A percentile compares a stretch with the other conserved stretches of the same genome.
These are phyloP conservation scores for Champsocephalus gunnari DNA, from an alignment of 2,797 vertebrate genomes.

Conservation along the genomic window DNA sequence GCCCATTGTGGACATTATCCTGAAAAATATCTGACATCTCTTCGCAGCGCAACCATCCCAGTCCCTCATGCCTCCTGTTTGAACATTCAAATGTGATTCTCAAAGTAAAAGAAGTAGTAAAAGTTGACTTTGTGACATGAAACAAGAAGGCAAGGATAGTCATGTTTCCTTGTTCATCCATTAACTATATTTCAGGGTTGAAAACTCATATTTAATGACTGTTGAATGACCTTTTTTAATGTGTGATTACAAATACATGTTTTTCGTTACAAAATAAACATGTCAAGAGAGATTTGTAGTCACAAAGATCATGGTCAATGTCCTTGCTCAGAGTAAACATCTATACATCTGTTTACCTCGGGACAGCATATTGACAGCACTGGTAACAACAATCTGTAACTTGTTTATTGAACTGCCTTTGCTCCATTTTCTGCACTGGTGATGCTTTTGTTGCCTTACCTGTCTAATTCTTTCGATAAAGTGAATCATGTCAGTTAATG, in stretches of 20 bases:
- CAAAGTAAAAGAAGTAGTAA: constrained; percentile 1
- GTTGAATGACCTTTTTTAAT: background rate
- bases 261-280: background rate
- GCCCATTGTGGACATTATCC: background rate
- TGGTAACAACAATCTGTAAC: constrained; percentile 31
- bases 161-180: background rate
- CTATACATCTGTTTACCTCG: constrained; percentile 14
- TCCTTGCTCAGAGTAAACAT: constrained; percentile 29
- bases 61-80: background rate
- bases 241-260: background rate
- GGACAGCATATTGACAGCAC: constrained; percentile 4
- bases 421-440: too few species aligned
- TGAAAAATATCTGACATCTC: background rate
- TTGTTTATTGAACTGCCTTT: background rate
- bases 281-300: constrained; percentile 10
- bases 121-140: background rate
- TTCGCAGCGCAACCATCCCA: background rate
- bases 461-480: constrained; percentile 26
- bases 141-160: background rate
- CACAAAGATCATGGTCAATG: constrained; percentile 13
- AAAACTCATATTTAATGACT: background rate
- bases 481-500: constrained; percentile 39
- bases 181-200: constrained; percentile 7
- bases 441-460: constrained; percentile 14
- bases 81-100: background rate